Conservation (phyloP, 2,797 vertebrate species). For the Lagodon rhomboides region DNA sequence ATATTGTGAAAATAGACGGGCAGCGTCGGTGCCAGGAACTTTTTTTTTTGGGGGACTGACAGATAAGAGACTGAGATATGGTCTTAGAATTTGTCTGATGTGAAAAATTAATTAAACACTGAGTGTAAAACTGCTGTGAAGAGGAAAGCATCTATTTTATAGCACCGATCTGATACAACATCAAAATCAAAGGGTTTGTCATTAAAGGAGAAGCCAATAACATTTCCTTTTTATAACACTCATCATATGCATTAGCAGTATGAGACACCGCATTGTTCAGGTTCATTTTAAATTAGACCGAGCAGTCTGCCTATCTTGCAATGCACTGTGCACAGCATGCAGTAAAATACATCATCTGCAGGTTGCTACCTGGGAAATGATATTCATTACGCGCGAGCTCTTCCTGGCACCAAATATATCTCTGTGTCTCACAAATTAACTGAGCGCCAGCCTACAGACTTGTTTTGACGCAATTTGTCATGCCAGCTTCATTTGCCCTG, state of each 20-base stretch:
- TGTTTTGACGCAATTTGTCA: conserved; percentile 83
- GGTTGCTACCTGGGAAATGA: conserved; percentile 72
- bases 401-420: conserved; percentile 68
- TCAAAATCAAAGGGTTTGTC: conserved; percentile 47
- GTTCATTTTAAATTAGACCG: conserved; percentile 57
- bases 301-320: conserved; percentile 37
- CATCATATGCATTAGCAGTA: conserved; percentile 17
- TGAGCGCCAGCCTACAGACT: conserved; percentile 68
- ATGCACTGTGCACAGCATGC: conserved; percentile 43
- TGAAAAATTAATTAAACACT: conserved; percentile 75
- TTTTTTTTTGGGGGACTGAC: conserved; percentile 47
- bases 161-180: conserved; percentile 52
- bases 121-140: conserved; percentile 52
- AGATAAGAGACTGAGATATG: conserved; percentile 69
- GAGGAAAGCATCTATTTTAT: conserved; percentile 54
- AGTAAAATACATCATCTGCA: conserved; percentile 66
- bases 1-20: conserved; percentile 82
- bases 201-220: conserved; percentile 44
- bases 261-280: conserved; percentile 26
- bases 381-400: conserved; percentile 68
- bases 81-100: conserved; percentile 59
- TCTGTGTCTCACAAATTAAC: conserved; percentile 75
- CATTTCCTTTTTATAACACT: conserved; percentile 9
- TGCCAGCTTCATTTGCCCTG: conserved; percentile 81
- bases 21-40: conserved; percentile 65